phyloP scores from a whole-genome alignment of 2,888 invertebrate species.

The Drosophila quinaria region DNA sequence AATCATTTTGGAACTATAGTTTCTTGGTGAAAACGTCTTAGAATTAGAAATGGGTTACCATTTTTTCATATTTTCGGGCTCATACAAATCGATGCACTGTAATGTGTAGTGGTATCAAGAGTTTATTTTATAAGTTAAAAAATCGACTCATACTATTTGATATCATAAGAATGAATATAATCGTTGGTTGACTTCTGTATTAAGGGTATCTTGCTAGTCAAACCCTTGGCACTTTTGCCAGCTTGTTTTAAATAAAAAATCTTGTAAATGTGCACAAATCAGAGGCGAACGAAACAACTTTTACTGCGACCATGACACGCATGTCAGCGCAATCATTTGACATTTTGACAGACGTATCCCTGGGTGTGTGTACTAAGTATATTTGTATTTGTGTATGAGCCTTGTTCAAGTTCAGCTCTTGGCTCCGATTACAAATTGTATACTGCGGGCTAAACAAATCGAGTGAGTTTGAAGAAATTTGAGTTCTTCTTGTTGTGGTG shows the following conservation, averaged over 20 bases:
- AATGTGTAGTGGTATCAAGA: no score
- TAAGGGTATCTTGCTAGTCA: background rate
- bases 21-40: no score
- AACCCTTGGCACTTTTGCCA: background rate
- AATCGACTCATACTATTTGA: no score
- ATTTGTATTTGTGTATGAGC: conserved; percentile 25
- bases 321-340: conserved; percentile 77
- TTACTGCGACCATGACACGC: conserved; percentile 42
- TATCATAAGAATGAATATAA: background rate
- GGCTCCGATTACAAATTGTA: conserved; percentile 57
- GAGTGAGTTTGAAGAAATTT: conserved; percentile 16
- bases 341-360: conserved; percentile 70
- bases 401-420: conserved; percentile 52
- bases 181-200: background rate
- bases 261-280: conserved; percentile 39
- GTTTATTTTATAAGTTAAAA: no score
- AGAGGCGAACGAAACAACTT: conserved; percentile 42
- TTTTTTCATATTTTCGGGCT: no score
- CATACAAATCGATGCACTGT: no score
- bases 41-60: no score
- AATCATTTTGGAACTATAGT: no score
- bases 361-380: conserved; percentile 14
- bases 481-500: conserved; percentile 15
- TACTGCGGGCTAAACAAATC: conserved; percentile 6
- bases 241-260: conserved; percentile 18